These are phyloP conservation scores for Sesamia nonagrioides DNA, from an alignment of 1,140 invertebrate species.

Conservation along the genomic window DNA sequence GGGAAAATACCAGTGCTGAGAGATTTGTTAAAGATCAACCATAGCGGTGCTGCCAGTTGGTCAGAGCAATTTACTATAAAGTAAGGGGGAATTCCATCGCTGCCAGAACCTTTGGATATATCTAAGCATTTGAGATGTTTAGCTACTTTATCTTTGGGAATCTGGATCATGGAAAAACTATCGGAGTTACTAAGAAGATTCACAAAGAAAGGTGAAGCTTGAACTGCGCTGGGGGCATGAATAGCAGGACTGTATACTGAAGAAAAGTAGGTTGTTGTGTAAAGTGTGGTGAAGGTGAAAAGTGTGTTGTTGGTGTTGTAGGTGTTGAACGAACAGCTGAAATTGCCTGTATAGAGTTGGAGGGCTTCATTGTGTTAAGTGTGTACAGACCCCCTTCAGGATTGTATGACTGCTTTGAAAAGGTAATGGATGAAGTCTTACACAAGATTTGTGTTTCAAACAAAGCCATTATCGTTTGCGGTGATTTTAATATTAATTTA, in stretches of 20 bases:
- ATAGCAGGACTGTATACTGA: constrained; percentile 35
- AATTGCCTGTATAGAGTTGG: no score
- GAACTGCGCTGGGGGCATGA: background rate
- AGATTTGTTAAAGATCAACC: constrained; percentile 56
- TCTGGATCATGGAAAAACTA: background rate
- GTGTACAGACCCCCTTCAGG: no score
- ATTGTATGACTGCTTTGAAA: no score
- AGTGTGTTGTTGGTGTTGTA: no score
- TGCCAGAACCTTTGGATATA: constrained; percentile 46
- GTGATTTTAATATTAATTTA: no score
- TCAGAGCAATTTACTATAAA: constrained; percentile 50
- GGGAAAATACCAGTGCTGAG: constrained; percentile 53
- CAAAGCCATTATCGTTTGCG: no score
- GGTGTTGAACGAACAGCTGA: no score
- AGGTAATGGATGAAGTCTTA: no score
- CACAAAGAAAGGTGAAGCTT: background rate
- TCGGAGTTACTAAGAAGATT: background rate
- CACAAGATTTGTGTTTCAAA: no score
- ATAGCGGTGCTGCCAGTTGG: constrained; percentile 41
- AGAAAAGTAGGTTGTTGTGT: no score
- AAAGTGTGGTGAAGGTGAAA: no score
- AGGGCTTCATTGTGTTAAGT: no score
- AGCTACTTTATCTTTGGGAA: background rate
- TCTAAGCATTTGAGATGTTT: constrained; percentile 47
- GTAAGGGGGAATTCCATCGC: constrained; percentile 53